These are phyloP conservation scores for Ancistrus triradiatus DNA, from an alignment of 2,113 vertebrate genomes.

Conservation along the genomic window DNA sequence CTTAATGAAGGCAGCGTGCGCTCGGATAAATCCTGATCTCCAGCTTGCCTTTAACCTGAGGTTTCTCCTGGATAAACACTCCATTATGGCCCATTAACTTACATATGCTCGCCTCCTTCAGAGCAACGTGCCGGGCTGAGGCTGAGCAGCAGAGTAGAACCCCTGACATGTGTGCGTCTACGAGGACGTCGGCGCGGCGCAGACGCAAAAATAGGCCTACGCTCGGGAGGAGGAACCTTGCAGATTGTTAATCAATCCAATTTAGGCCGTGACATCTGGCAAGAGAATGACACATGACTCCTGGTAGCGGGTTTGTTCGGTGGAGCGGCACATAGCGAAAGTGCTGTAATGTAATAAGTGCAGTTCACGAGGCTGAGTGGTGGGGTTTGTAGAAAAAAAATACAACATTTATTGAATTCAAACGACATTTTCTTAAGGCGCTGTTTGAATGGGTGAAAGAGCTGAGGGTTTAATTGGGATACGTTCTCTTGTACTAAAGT, in stretches of 20 bases:
- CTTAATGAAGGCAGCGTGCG: slow-evolving; percentile 47
- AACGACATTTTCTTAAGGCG: too few species aligned
- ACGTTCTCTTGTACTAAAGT: too few species aligned
- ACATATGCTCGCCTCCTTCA: slow-evolving; percentile 41
- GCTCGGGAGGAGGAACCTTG: slow-evolving; percentile 14
- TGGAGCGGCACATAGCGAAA: neutral
- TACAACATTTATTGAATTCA: too few species aligned
- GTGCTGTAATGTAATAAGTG: neutral
- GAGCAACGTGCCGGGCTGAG: neutral
- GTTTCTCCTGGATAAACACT: slow-evolving; percentile 50
- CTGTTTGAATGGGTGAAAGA: too few species aligned
- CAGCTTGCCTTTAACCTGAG: slow-evolving; percentile 49
- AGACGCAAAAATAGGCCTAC: slow-evolving; percentile 16
- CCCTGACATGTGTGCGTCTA: slow-evolving; percentile 13
- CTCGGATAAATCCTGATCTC: slow-evolving; percentile 40
- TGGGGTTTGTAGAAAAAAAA: neutral
- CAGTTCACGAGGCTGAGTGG: neutral
- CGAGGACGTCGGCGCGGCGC: neutral
- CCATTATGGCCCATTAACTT: slow-evolving; percentile 47
- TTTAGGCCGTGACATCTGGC: slow-evolving; percentile 22
- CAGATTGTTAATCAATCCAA: slow-evolving; percentile 26
- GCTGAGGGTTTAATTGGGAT: too few species aligned
- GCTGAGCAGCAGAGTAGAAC: slow-evolving; percentile 22
- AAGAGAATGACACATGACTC: neutral
- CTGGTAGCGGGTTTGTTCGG: neutral